Evolutionary conservation across 2,113 vertebrate species (phyloP), one percentile per base, ranked within the genome.

Genomic region (Ceratotherium simum): DNA sequence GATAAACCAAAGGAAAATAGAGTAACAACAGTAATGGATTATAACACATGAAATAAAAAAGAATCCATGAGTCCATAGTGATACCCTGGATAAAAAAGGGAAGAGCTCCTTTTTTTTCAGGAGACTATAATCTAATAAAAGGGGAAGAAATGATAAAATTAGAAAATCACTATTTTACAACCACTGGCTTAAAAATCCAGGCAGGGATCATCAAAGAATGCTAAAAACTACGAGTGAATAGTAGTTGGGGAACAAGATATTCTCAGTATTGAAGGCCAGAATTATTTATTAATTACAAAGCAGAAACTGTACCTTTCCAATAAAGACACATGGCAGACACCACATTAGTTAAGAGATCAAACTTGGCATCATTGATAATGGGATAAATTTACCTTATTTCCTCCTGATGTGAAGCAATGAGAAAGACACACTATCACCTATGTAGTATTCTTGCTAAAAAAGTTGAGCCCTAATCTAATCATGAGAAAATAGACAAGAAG

Each of bases 341-440:
- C 12, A 29, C 25, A 8, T 81, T 75, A 65, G 29, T 46, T 46
- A 88, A 75, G 67, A 82, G n/a, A 65, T 73, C 65, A 96, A 81
- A 60, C 42, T 86, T 94, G 48, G 60, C 18, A 36, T 95, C 18
- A 90, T 88, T n/a, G 76, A 31, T 83, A 95, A 92, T 89, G n/a
- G 54, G 60, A 78, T 14, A 42, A 54, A 67, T 88, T 62, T 82
- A 67, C 18, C 67, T 67, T 48, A 81, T 75, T 87, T 96, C 33
- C 33, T 76, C 76, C 60, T 42, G 39, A 83, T 54, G 27, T 46
- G 48, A 51, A 87, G 33, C 16, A 87, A 51, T 60, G 33, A 27
- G 48, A 91, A 91, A 87, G 36, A 39, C 18, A 81, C 18, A 36
- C 16, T 31, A 62, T 81, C 60, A 86, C 14, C 18, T 46, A 7